These are phyloP conservation scores for Parus major DNA, from an alignment of 2,113 vertebrate species.

Conservation along the genomic window DNA sequence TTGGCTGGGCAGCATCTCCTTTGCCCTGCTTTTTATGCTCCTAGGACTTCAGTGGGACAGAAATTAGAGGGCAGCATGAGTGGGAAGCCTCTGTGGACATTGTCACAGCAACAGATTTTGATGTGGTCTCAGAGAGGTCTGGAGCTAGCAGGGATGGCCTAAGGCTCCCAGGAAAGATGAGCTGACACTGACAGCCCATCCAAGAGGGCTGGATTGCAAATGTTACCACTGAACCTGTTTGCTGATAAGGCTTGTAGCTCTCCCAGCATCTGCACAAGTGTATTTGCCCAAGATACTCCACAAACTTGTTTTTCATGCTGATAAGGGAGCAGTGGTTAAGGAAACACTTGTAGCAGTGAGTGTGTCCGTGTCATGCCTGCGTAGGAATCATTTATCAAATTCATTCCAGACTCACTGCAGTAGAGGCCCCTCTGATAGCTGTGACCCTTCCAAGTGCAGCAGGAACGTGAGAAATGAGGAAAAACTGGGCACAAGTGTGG, in stretches of 20 bases:
- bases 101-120: neutral
- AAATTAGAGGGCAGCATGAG: neutral
- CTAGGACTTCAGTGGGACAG: neutral
- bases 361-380: rapidly evolving
- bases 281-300: slow-evolving; percentile 21
- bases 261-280: neutral
- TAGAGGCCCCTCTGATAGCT: neutral
- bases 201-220: neutral
- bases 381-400: neutral
- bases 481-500: neutral
- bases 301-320: slow-evolving; percentile 16
- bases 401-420: neutral
- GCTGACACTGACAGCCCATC: neutral
- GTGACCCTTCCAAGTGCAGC: neutral
- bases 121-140: neutral
- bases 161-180: neutral
- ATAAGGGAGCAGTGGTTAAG: slow-evolving; percentile 25
- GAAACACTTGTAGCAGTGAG: neutral
- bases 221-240: neutral
- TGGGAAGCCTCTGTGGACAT: neutral
- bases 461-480: neutral
- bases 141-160: neutral
- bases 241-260: slow-evolving; percentile 8
- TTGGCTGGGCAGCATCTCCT: neutral
- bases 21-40: neutral